Evolutionary conservation across 2,888 invertebrate species (phyloP).

Genomic region (Drosophila pegasa): DNA sequence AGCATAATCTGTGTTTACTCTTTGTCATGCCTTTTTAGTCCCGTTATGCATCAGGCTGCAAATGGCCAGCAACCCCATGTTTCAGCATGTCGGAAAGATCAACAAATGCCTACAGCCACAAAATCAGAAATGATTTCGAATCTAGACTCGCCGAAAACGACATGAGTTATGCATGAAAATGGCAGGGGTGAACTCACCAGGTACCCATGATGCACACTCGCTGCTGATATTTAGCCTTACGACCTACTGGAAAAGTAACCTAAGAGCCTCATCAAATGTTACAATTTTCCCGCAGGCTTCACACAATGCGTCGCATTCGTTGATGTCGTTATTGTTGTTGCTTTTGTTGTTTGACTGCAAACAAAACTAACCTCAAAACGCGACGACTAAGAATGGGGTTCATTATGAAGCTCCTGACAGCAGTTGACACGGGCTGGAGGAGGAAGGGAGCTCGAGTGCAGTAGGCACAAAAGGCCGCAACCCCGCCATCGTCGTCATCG

Average conservation of each 20-base stretch:
- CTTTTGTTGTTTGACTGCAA: conserved; percentile 20
- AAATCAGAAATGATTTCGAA: neutral
- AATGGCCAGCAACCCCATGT: conserved; percentile 3
- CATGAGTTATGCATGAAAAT: neutral
- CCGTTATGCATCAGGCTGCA: conserved; percentile 10
- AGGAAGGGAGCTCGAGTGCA: conserved; percentile 31
- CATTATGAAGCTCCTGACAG: conserved; percentile 47
- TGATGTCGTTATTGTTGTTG: conserved; percentile 16
- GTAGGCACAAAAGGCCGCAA: conserved; percentile 36
- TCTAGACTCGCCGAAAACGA: no score
- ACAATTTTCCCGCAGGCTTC: conserved; percentile 6
- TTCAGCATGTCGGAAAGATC: neutral
- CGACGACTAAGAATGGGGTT: conserved; percentile 42
- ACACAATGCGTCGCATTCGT: conserved; percentile 30
- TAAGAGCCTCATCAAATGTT: conserved; percentile 4
- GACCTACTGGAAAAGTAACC: neutral
- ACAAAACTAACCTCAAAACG: conserved; percentile 53
- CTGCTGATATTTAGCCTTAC: conserved; percentile 9
- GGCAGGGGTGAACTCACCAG: neutral
- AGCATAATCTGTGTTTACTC: neutral
- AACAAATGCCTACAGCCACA: neutral
- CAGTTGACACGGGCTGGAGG: conserved; percentile 29
- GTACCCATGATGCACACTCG: neutral
- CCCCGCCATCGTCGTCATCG: conserved; percentile 23
- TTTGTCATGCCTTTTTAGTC: neutral